Base-by-base conservation (phyloP, 1,140 invertebrate species). In the Conopomorpha cramerella region DNA sequence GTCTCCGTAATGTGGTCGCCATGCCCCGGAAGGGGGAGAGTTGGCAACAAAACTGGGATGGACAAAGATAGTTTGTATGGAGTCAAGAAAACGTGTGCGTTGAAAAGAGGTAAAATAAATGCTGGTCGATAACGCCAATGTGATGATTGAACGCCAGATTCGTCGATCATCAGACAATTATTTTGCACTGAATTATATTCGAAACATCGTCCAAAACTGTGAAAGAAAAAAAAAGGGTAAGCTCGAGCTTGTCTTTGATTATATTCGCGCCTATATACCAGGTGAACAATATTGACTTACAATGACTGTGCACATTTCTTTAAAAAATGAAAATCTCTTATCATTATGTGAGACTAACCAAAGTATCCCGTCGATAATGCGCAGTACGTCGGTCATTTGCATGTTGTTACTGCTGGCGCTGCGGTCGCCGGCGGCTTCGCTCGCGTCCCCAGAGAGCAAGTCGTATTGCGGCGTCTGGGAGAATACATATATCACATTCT, bases 381-480 rank as follows among this genome's bases (percentile, higher is more conserved):
- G 47, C 3, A 67, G 45, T 8, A 71, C 45, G 34, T 71, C 66
- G 0, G 28, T n/a, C 7, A 48, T 44, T 8, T 55, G 52, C 51
- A 74, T 59, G 18, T 50, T 66, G 29, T 66, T 74, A 0, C 49
- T 51, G 3, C 36, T 40, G 2, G 46, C 25, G 16, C 45, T 52
- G 13, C 39, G 41, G 7, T 34, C 34, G 7, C 27, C 30, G 4
- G 39, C 33, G n/a, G 44, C 36, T 13, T 49, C 45, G 2, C 44
- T 55, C 2, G 56, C n/a, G 18, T 71, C 65, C 0, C 55, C 50
- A 7, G 62, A 54, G 3, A 64, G 19, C n/a, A 74, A 46, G 41
- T 74, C 66, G 30, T 71, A 71, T 0, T 56, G 55, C 1, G 70
- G 70, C 2, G 61, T 53, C 70, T 74, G 39, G 8, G 53, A 61